Evolutionary conservation across 2,888 invertebrate genomes (phyloP).

Genomic region (Dasysyrphus tricinctus): DNA sequence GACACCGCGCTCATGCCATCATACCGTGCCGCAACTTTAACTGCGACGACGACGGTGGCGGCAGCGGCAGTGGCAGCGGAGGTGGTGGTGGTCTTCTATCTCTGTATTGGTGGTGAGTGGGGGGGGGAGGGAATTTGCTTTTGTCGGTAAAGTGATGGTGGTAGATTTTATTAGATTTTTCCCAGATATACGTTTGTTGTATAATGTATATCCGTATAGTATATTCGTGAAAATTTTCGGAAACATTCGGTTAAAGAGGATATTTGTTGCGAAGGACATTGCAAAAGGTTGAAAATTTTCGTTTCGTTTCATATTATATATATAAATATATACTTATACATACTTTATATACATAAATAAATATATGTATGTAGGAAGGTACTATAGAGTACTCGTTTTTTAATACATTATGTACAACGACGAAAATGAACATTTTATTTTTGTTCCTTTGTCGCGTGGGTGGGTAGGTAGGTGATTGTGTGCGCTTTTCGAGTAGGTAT

Average conservation of each 20-base stretch:
- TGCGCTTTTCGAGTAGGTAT: conserved; percentile 49
- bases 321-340: conserved; percentile 29
- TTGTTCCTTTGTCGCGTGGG: conserved; percentile 53
- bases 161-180: conserved; percentile 75
- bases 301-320: conserved; percentile 22
- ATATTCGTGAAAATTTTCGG: conserved; percentile 71
- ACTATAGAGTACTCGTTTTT: conserved; percentile 24
- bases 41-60: neutral
- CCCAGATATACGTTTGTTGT: conserved; percentile 55
- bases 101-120: conserved; percentile 57
- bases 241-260: conserved; percentile 74
- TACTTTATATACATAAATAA: conserved; percentile 5
- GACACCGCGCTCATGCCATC: conserved; percentile 35
- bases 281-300: conserved; percentile 66
- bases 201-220: conserved; percentile 50
- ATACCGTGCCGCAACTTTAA: conserved; percentile 40
- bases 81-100: conserved; percentile 54
- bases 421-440: conserved; percentile 60
- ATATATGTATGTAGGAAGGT: conserved; percentile 23
- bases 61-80: neutral
- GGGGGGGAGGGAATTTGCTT: conserved; percentile 1
- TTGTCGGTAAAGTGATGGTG: conserved; percentile 51
- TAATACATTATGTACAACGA: conserved; percentile 47
- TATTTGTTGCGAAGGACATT: conserved; percentile 75
- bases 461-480: conserved; percentile 14